phyloP scores from a whole-genome alignment of 1,140 invertebrate genomes.

The Macrosteles quadrilineatus region DNA sequence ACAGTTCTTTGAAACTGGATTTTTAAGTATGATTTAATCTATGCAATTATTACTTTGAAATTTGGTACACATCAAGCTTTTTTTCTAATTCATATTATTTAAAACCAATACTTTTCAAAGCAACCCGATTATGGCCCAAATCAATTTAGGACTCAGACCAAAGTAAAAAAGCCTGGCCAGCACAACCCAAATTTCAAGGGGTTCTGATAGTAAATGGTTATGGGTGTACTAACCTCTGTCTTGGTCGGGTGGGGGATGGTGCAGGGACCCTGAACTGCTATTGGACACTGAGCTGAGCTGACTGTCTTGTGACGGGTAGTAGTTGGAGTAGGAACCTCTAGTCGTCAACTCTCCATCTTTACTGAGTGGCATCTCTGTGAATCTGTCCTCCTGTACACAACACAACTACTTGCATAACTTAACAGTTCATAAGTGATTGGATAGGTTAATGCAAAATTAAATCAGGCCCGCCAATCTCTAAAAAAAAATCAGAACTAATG shows the following conservation, averaged over 20 bases:
- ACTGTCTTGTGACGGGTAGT: constrained; percentile 45
- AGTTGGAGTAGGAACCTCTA: constrained; percentile 53
- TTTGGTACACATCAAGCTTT: too few relatives aligned
- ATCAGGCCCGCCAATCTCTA: constrained; percentile 9
- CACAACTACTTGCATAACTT: constrained; percentile 29
- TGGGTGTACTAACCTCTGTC: constrained; percentile 60
- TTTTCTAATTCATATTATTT: too few relatives aligned
- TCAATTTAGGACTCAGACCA: too few relatives aligned
- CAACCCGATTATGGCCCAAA: too few relatives aligned
- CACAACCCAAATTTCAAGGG: too few relatives aligned
- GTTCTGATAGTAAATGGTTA: too few relatives aligned
- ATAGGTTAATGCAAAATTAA: neutral
- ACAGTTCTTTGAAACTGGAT: too few relatives aligned
- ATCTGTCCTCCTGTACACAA: constrained; percentile 53
- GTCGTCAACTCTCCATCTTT: constrained; percentile 26
- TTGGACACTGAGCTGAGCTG: constrained; percentile 58
- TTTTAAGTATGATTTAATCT: too few relatives aligned
- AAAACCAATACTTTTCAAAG: too few relatives aligned
- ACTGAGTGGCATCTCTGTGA: constrained; percentile 34
- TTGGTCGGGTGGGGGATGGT: constrained; percentile 50
- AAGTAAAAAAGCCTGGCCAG: too few relatives aligned
- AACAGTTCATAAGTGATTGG: constrained; percentile 3
- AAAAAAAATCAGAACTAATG: too few relatives aligned
- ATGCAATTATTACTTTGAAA: too few relatives aligned
- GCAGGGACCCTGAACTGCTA: constrained; percentile 52